A percentile compares a stretch with the other conserved stretches of the same genome.
Conservation (phyloP, 2,113 vertebrate species). For the Otocyon megalotis region DNA sequence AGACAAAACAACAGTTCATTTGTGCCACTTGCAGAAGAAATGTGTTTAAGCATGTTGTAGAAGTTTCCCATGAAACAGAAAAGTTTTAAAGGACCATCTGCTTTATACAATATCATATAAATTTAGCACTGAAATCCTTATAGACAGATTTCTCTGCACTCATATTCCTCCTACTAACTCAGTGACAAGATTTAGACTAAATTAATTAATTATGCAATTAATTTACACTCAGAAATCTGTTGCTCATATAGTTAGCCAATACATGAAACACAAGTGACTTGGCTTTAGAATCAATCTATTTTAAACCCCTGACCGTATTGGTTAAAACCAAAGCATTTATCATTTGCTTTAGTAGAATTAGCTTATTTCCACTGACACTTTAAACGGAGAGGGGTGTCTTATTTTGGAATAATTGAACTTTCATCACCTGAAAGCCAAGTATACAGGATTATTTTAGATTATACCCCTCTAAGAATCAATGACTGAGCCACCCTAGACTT, state of each 20-base stretch:
- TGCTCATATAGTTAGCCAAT: background rate
- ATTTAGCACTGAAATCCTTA: background rate
- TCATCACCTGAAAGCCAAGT: background rate
- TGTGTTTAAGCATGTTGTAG: background rate
- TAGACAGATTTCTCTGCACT: background rate
- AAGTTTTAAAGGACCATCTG: background rate
- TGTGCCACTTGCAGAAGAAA: background rate
- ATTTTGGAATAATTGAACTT: background rate
- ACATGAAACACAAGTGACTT: background rate
- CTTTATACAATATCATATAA: background rate
- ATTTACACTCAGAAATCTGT: background rate
- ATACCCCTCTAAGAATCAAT: background rate
- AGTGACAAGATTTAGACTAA: background rate
- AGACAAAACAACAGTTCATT: background rate
- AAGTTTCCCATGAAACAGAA: background rate
- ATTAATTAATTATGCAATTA: background rate
- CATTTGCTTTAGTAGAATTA: background rate
- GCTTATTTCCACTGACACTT: background rate
- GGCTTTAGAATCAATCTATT: background rate
- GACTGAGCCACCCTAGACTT: background rate
- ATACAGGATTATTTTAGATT: too few species aligned
- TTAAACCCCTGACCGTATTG: background rate
- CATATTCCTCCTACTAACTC: background rate
- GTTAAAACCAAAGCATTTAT: background rate
- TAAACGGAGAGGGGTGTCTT: background rate